Conservation (phyloP, 2,113 vertebrate species). For the Narcine bancroftii region DNA sequence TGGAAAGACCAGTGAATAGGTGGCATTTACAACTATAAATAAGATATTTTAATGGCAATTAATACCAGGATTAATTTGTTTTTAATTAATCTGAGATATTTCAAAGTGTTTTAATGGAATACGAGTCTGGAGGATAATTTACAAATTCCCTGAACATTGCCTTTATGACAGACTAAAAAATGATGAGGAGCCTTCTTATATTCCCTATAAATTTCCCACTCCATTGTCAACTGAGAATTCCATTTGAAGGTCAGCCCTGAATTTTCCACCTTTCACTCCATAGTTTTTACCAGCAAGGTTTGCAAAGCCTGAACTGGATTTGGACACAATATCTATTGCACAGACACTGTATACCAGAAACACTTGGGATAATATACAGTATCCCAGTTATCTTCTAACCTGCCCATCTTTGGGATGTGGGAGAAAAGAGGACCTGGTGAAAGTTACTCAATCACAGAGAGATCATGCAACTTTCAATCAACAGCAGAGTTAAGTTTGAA, state of each 20-base stretch:
- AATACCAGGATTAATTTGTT: not conserved
- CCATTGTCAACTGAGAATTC: not conserved
- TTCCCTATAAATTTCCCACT: not conserved
- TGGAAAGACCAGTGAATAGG: not conserved
- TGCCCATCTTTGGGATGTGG: too few species aligned
- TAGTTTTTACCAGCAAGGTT: not conserved
- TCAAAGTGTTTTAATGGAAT: not conserved
- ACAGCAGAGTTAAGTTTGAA: too few species aligned
- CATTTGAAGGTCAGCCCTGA: not conserved
- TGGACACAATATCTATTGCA: not conserved
- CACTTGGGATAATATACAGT: not conserved
- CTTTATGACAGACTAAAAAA: not conserved
- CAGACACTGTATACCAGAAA: not conserved
- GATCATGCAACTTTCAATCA: too few species aligned
- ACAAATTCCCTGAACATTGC: not conserved
- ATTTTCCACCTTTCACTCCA: not conserved
- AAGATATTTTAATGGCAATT: not conserved
- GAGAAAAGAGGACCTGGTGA: too few species aligned
- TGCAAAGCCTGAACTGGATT: not conserved
- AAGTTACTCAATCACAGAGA: too few species aligned
- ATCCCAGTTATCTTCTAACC: too few species aligned
- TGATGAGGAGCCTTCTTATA: not conserved
- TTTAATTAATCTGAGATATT: not conserved
- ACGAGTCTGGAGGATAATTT: not conserved
- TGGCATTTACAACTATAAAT: not conserved